Base-by-base conservation (phyloP, 2,888 invertebrate species). In the Agrochola lota region DNA sequence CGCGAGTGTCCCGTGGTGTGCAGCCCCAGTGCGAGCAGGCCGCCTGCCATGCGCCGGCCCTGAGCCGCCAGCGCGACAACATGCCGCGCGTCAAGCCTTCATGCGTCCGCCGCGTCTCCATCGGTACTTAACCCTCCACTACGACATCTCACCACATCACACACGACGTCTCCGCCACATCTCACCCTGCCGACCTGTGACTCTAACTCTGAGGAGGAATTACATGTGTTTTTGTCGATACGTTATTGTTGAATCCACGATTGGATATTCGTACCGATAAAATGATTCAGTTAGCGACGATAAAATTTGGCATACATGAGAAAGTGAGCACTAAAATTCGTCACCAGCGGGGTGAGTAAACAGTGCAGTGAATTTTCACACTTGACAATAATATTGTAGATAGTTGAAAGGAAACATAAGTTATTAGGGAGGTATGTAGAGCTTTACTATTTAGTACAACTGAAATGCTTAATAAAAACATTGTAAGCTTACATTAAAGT, bases 231-330 rank as follows among this genome's bases (percentile, higher is more conserved):
- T 81, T 77, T 80, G 80, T 83, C 85, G 83, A 90, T 87, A 87
- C 85, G 85, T 88, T 85, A 76, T 78, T 86, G 88, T 89, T 87
- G 81, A 84, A 84, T 81, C 81, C 86, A 88, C 81, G 90, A 85
- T 86, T 89, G 79, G 87, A 89, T 85, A 87, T 80, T 88, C 85
- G 87, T 88, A 88, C 86, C 90, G 88, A 97, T 94, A 95, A 85
- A 88, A 97, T 97, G 97, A 97, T 97, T 97, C 97, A 97, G 96
- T 97, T 97, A 96, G 97, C 97, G 94, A 97, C 97, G 92, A 97
- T 97, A 92, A 97, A 97, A 97, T 97, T 97, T 95, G 97, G 97
- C 96, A 97, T 97, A 94, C 97, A 95, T 91, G 95, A 95, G 94
- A 97, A 96, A 96, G 96, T 96, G 95, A 94, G 94, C 95, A 95